These are phyloP conservation scores for Pipistrellus nathusii DNA, from an alignment of 2,797 vertebrate species.

Conservation along the genomic window DNA sequence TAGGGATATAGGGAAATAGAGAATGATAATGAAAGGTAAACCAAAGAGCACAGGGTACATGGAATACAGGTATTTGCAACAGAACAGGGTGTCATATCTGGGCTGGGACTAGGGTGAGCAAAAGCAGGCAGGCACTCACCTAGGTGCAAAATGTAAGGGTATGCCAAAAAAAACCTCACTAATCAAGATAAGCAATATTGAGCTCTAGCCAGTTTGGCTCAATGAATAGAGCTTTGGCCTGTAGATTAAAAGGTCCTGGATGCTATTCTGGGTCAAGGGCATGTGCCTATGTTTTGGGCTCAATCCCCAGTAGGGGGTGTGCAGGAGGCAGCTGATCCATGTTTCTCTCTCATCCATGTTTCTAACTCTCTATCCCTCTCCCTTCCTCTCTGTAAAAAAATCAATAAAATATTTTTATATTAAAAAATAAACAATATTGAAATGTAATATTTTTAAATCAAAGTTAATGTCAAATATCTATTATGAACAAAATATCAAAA, in stretches of 20 bases:
- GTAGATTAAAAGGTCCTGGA: too few species aligned
- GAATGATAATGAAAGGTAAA: neutral
- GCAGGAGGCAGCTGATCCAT: too few species aligned
- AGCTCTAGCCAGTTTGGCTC: too few species aligned
- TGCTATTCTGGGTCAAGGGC: too few species aligned
- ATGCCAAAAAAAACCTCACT: neutral
- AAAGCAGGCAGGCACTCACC: neutral
- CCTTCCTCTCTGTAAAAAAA: too few species aligned
- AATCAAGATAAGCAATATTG: neutral
- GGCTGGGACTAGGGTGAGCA: too few species aligned
- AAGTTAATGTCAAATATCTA: neutral
- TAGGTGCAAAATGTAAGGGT: neutral
- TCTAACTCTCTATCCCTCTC: too few species aligned
- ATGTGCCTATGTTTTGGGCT: too few species aligned
- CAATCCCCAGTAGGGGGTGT: too few species aligned
- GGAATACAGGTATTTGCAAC: neutral
- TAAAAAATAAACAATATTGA: neutral
- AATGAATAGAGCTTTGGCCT: too few species aligned
- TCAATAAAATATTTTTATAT: too few species aligned
- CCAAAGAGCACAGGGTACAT: neutral
- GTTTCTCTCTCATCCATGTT: too few species aligned
- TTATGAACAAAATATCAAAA: neutral
- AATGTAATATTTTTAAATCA: neutral
- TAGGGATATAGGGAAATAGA: neutral
- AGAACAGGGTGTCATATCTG: neutral